phyloP scores from a whole-genome alignment of 2,113 vertebrate species.

The Percina caprodes region DNA sequence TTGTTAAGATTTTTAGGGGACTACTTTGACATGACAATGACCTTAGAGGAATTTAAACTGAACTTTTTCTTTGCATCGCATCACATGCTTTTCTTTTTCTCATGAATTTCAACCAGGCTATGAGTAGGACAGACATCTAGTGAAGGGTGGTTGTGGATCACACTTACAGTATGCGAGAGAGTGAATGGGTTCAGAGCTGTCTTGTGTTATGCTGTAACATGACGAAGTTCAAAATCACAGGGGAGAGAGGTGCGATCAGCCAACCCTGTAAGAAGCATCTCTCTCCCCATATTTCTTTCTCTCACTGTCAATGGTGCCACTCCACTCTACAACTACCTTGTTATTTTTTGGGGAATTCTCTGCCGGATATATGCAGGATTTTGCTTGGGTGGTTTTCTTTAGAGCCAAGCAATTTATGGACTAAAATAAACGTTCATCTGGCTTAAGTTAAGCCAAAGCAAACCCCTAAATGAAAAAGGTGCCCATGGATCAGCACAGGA shows the following conservation, averaged over 20 bases:
- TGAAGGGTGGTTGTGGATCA: conserved; percentile 37
- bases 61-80: conserved; percentile 50
- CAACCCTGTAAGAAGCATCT: conserved; percentile 61
- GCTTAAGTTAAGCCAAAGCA: conserved; percentile 81
- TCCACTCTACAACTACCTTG: conserved; percentile 66
- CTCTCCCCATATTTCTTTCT: conserved; percentile 58
- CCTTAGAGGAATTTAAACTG: conserved; percentile 51
- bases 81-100: conserved; percentile 26
- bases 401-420: conserved; percentile 79
- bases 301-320: conserved; percentile 63
- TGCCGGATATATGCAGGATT: conserved; percentile 76
- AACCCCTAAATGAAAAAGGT: conserved; percentile 79
- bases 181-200: conserved; percentile 60
- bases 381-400: conserved; percentile 82
- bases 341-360: conserved; percentile 77
- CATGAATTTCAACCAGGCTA: conserved; percentile 15
- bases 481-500: conserved; percentile 72
- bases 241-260: conserved; percentile 51
- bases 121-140: conserved; percentile 22
- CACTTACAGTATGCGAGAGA: conserved; percentile 44
- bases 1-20: conserved; percentile 46
- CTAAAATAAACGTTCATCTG: conserved; percentile 84
- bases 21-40: conserved; percentile 55
- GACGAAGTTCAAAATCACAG: conserved; percentile 58
- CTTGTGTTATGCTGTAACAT: conserved; percentile 52